phyloP scores from a whole-genome alignment of 2,113 vertebrate species.

The Telmatochromis sp. region DNA sequence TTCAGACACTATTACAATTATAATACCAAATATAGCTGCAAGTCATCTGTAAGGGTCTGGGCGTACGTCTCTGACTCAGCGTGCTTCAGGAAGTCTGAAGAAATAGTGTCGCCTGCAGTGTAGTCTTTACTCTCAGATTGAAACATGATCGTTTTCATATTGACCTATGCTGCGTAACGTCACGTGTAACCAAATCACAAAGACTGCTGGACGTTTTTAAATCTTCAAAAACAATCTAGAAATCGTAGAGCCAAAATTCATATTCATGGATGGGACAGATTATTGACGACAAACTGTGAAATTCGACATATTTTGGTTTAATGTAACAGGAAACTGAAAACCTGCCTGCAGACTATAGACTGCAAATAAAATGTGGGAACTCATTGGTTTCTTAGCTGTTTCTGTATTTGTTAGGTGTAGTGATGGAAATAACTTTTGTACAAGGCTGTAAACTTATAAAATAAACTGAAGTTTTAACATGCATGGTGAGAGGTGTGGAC shows the following conservation, averaged over 20 bases:
- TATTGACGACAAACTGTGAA: not conserved
- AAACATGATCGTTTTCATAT: not conserved
- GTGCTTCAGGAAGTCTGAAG: not conserved
- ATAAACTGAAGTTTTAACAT: not conserved
- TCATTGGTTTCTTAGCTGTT: not conserved
- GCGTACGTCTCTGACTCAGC: not conserved
- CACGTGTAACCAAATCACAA: not conserved
- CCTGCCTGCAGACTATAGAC: not conserved
- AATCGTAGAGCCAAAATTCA: not conserved
- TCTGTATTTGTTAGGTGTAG: not conserved
- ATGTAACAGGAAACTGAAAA: not conserved
- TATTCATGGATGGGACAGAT: not conserved
- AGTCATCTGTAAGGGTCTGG: not conserved
- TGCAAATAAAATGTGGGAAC: not conserved
- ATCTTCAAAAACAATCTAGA: not conserved
- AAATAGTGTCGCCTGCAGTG: not conserved
- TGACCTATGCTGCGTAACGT: not conserved
- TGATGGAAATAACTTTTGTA: not conserved
- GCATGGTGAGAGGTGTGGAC: not conserved
- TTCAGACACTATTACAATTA: conserved; percentile 23
- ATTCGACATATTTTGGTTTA: not conserved
- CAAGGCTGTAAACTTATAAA: not conserved
- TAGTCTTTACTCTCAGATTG: not conserved
- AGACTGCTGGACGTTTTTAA: not conserved
- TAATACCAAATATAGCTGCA: not conserved